A percentile compares a stretch with the other conserved stretches of the same genome.
These are phyloP conservation scores for Euzophera pinguis DNA, from an alignment of 2,888 invertebrate genomes.

Conservation along the genomic window DNA sequence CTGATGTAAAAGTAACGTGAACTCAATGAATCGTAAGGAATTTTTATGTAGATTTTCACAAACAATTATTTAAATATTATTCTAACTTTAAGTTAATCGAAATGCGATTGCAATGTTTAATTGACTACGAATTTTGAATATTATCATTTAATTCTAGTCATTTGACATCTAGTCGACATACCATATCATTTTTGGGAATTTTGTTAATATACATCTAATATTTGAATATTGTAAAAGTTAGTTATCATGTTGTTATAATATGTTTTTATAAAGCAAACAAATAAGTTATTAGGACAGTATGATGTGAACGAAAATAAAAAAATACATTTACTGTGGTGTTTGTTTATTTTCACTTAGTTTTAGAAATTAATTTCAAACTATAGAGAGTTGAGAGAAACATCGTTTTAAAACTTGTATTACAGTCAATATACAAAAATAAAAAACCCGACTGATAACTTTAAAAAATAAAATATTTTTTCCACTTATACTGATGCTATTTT, in stretches of 20 bases:
- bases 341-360: conserved; percentile 21
- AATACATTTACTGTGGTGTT: conserved; percentile 61
- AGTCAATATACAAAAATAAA: no score
- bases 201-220: conserved; percentile 51
- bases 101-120: conserved; percentile 8
- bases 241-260: conserved; percentile 76
- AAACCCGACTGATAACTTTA: no score
- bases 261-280: conserved; percentile 75
- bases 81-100: conserved; percentile 7
- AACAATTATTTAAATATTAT: background rate
- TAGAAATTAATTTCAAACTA: background rate
- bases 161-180: conserved; percentile 68
- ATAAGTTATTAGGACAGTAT: conserved; percentile 71
- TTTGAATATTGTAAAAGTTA: conserved; percentile 59
- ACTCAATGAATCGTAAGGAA: background rate
- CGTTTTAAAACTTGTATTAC: no score
- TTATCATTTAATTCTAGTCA: conserved; percentile 38
- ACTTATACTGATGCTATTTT: no score
- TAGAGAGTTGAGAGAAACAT: no score
- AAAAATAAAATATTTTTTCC: no score
- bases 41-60: background rate
- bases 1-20: background rate
- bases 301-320: conserved; percentile 74
- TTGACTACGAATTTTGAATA: conserved; percentile 12
- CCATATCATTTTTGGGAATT: conserved; percentile 75